Evolutionary conservation across 2,888 invertebrate genomes (phyloP).

Genomic region (Gari tellinella): DNA sequence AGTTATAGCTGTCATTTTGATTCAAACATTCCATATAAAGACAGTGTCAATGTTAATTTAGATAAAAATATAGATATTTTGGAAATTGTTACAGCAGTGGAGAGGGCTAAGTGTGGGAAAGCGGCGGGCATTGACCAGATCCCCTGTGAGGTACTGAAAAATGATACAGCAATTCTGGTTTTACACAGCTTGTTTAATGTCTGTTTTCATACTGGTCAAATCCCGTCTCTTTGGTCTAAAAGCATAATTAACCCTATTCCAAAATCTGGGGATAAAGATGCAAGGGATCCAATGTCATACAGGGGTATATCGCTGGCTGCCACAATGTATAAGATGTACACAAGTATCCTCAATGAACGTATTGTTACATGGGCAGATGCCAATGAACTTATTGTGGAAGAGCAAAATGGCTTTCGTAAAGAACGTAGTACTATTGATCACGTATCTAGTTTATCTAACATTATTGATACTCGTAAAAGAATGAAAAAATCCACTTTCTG

Average conservation of each 20-base stretch:
- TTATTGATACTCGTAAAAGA: slow-evolving; percentile 19
- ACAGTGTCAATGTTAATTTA: neutral
- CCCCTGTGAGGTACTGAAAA: slow-evolving; percentile 27
- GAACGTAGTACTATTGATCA: slow-evolving; percentile 20
- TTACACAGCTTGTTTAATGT: slow-evolving; percentile 31
- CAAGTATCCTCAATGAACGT: slow-evolving; percentile 16
- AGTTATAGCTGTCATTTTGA: no score
- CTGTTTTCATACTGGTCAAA: slow-evolving; percentile 30
- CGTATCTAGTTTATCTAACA: slow-evolving; percentile 9
- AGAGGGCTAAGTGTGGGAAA: slow-evolving; percentile 25
- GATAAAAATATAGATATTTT: slow-evolving; percentile 10
- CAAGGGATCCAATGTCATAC: slow-evolving; percentile 22
- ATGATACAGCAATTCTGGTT: slow-evolving; percentile 21
- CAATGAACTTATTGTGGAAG: slow-evolving; percentile 12
- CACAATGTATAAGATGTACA: slow-evolving; percentile 28
- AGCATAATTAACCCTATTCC: slow-evolving; percentile 36
- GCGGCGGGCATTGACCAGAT: slow-evolving; percentile 27
- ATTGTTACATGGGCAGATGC: slow-evolving; percentile 1
- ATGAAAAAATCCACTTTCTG: slow-evolving; percentile 23
- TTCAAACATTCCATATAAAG: no score
- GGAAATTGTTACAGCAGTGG: slow-evolving; percentile 15
- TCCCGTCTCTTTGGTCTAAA: slow-evolving; percentile 35
- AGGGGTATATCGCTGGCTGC: slow-evolving; percentile 28
- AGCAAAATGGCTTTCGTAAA: slow-evolving; percentile 38
- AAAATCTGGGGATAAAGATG: slow-evolving; percentile 14